A percentile compares a stretch with the other conserved stretches of the same genome.
Conservation (phyloP, 1,140 invertebrate species). For the Luehdorfia chinensis region DNA sequence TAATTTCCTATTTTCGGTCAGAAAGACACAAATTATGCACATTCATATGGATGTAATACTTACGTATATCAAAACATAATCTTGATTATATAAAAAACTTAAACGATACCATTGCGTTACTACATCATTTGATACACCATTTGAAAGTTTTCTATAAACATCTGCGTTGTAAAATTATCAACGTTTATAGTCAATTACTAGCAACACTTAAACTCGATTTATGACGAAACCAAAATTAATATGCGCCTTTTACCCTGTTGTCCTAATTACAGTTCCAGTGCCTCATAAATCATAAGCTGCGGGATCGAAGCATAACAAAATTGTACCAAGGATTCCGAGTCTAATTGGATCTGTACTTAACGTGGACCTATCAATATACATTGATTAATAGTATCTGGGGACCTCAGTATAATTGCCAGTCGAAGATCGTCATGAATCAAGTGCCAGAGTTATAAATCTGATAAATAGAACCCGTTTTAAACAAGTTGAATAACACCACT, state of each 20-base stretch:
- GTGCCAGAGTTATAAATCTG: slow-evolving; percentile 63
- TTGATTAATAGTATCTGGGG: slow-evolving; percentile 71
- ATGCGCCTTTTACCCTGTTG: slow-evolving; percentile 36
- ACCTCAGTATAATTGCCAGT: slow-evolving; percentile 62
- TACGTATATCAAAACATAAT: no score
- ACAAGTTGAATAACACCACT: slow-evolving; percentile 40
- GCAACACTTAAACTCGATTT: slow-evolving; percentile 55
- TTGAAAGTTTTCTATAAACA: no score
- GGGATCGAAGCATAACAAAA: slow-evolving; percentile 46
- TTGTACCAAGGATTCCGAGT: slow-evolving; percentile 59
- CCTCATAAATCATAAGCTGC: slow-evolving; percentile 57
- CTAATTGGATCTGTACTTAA: slow-evolving; percentile 69
- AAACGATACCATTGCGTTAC: no score
- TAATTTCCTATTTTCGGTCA: no score
- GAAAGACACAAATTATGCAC: no score
- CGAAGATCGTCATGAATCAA: slow-evolving; percentile 70
- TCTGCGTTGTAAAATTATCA: slow-evolving; percentile 31
- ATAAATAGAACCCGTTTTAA: slow-evolving; percentile 63
- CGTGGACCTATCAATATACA: slow-evolving; percentile 67
- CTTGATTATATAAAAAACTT: no score
- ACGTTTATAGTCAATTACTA: slow-evolving; percentile 48
- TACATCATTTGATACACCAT: no score
- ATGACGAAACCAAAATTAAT: slow-evolving; percentile 64
- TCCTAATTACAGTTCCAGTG: slow-evolving; percentile 49
- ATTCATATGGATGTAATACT: no score